phyloP scores from a whole-genome alignment of 1,140 invertebrate species.

The Colletes latitarsis region DNA sequence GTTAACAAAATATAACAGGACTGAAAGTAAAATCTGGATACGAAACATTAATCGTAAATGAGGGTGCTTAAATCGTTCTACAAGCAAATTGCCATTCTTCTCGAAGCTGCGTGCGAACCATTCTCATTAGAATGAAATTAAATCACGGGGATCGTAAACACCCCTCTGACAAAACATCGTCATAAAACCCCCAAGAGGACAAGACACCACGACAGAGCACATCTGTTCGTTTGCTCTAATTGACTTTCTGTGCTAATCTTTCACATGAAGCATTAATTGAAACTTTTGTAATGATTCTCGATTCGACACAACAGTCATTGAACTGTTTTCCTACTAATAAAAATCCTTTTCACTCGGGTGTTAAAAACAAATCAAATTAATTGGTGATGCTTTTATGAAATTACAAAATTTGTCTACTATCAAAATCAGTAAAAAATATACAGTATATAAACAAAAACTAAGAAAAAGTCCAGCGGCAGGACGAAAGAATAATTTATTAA shows the following conservation, averaged over 20 bases:
- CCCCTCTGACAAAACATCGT: conserved; percentile 16
- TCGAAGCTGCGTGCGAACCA: not conserved
- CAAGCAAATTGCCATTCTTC: not conserved
- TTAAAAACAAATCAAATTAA: too few relatives aligned
- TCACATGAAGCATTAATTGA: not conserved
- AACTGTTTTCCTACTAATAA: too few relatives aligned
- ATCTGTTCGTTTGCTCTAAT: conserved; percentile 26
- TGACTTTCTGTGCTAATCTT: not conserved
- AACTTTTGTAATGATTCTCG: not conserved
- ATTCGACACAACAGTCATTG: not conserved
- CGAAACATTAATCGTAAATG: not conserved
- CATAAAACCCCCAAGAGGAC: conserved; percentile 19
- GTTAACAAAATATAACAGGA: too few relatives aligned
- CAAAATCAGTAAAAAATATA: too few relatives aligned
- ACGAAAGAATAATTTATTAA: too few relatives aligned
- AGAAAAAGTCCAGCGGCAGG: too few relatives aligned
- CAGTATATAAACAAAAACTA: too few relatives aligned
- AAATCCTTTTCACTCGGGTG: too few relatives aligned
- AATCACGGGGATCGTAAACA: conserved; percentile 24
- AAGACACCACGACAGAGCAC: conserved; percentile 3
- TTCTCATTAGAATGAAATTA: conserved; percentile 2
- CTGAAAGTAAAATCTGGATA: not conserved
- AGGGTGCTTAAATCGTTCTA: not conserved
- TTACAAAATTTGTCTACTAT: too few relatives aligned
- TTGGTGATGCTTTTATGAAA: too few relatives aligned